These are phyloP conservation scores for Lasioglossum villosulum DNA, from an alignment of 2,888 invertebrate genomes.

Conservation along the genomic window DNA sequence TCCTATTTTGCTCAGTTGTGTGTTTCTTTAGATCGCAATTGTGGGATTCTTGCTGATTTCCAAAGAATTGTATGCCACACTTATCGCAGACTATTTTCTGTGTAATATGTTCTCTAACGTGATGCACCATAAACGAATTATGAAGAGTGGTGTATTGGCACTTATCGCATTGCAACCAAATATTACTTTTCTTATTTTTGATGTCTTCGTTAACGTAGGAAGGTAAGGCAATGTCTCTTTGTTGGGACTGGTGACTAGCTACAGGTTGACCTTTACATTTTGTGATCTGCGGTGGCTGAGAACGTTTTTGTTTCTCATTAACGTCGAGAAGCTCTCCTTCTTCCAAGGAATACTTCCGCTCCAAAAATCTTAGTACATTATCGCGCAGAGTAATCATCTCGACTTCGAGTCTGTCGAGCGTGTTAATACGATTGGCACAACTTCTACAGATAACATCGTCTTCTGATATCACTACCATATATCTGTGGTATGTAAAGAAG, in stretches of 20 bases:
- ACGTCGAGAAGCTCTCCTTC: constrained; percentile 80
- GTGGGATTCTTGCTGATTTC: constrained; percentile 47
- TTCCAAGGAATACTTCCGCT: constrained; percentile 81
- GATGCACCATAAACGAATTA: constrained; percentile 79
- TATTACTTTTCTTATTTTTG: constrained; percentile 54
- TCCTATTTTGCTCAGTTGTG: not conserved
- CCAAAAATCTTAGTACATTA: constrained; percentile 79
- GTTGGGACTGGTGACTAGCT: constrained; percentile 57
- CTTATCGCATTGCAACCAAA: constrained; percentile 82
- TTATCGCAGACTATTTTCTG: constrained; percentile 71
- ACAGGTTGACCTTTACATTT: constrained; percentile 49
- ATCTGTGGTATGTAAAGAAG: constrained; percentile 68
- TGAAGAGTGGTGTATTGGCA: constrained; percentile 82
- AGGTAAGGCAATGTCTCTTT: constrained; percentile 59
- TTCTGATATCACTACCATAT: constrained; percentile 83
- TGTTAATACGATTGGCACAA: constrained; percentile 83
- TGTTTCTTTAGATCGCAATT: constrained; percentile 47
- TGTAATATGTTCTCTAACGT: constrained; percentile 75
- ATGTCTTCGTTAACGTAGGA: constrained; percentile 11
- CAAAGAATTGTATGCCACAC: constrained; percentile 62
- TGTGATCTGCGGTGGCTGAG: constrained; percentile 78
- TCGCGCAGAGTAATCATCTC: constrained; percentile 79
- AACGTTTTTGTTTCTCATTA: constrained; percentile 68
- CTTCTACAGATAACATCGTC: constrained; percentile 83
- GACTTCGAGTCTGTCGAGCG: constrained; percentile 81